A percentile compares a stretch with the other conserved stretches of the same genome.
Evolutionary conservation across 2,888 invertebrate species (phyloP).

Genomic region (Drosophila ustulata): DNA sequence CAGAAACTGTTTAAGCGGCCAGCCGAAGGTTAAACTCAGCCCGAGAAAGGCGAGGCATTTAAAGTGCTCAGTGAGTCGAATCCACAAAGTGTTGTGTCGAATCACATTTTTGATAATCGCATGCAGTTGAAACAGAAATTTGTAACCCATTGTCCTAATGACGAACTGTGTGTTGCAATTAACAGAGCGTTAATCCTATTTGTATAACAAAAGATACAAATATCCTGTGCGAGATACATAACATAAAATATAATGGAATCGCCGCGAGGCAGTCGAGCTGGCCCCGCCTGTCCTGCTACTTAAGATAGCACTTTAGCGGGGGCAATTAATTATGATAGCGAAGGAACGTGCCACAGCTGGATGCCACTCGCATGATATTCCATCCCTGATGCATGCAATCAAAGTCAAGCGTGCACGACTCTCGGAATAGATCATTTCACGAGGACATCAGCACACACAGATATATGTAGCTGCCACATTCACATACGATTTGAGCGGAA

Average conservation of each 20-base stretch:
- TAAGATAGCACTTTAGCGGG: background rate
- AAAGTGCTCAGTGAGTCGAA: background rate
- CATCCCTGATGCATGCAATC: constrained; percentile 72
- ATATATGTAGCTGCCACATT: background rate
- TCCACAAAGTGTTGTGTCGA: background rate
- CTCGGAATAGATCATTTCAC: constrained; percentile 68
- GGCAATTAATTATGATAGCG: constrained; percentile 55
- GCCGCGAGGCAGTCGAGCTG: background rate
- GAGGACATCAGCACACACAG: constrained; percentile 35
- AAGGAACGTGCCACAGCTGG: constrained; percentile 32
- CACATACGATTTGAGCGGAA: constrained; percentile 30
- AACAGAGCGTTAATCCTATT: constrained; percentile 1
- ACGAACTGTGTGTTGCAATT: background rate
- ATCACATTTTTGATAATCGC: background rate
- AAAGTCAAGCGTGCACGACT: constrained; percentile 76
- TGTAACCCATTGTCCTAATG: background rate
- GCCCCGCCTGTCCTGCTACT: background rate
- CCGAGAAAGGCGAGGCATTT: background rate
- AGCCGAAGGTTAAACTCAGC: background rate
- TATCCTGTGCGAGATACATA: background rate
- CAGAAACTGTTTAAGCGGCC: background rate
- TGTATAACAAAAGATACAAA: background rate
- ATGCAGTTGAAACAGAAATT: background rate
- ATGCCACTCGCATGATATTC: background rate
- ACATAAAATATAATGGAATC: constrained; percentile 33